Evolutionary conservation across 2,113 vertebrate genomes (phyloP), one percentile per base, ranked within the genome.

Genomic region (Zapus hudsonius): DNA sequence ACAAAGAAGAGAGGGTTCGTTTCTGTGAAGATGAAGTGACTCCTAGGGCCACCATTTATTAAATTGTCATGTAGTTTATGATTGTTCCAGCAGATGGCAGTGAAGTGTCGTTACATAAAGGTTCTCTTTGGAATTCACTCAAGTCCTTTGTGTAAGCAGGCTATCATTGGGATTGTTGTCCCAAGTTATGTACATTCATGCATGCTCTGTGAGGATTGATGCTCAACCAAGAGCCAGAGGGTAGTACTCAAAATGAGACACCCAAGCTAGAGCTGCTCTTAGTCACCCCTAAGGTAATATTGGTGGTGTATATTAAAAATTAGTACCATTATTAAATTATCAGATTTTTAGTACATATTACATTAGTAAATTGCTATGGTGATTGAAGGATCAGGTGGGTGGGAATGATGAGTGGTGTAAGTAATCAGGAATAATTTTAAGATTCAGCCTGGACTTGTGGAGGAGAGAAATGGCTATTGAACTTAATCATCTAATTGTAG

Each of bases 31-130:
- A 22, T 74, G 22, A 44, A 52, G 52, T 52, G 52, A 52, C 33
- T 70, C 52, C 47, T n/a, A 2, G 8, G 78, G 19, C 19, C 7
- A 1, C 36, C 19, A 75, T 76, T 67, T 22, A 75, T 66, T 40
- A 66, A 57, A 27, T 47, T 81, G 20, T 75, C n/a, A 52, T 67
- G n/a, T 8, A 4, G 47, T 92, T 81, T 81, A 36, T 40, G 16
- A 89, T 69, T 64, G 83, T 44, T 90, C 92, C 96, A 95, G 64
- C n/a, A 96, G 95, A 72, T 93, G 93, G 95, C 93, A 94, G 81
- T 92, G 57, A 81, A 81, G 73, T 89, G 29, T 87, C 87, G 91
- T 52, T 72, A 78, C 88, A 23, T 74, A 85, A 91, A 52, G 15
- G 10, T 80, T 93, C 3, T 29, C 33, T 64, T 78, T 81, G n/a